Evolutionary conservation across 2,113 vertebrate genomes (phyloP).

Genomic region (Penelope pileata): DNA sequence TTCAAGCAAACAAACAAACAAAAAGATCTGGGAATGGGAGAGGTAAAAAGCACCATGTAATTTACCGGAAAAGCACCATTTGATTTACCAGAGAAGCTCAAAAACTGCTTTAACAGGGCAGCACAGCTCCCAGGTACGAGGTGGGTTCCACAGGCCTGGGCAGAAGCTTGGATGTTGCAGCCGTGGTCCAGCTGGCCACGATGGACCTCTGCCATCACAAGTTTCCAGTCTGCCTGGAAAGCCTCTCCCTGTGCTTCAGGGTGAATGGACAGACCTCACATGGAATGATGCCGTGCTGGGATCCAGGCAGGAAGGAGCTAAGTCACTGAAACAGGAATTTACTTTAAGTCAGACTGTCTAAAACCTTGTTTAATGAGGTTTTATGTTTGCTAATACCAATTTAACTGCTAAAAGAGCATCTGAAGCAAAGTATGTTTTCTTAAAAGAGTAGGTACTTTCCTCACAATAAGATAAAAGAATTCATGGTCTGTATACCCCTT

Average conservation of each 20-base stretch:
- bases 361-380: background rate
- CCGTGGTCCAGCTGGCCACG: rapidly evolving
- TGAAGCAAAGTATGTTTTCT: background rate
- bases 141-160: background rate
- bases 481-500: background rate
- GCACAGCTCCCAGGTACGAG: background rate
- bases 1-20: background rate
- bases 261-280: background rate
- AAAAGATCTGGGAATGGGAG: background rate
- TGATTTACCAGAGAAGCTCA: background rate
- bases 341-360: background rate
- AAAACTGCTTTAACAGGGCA: background rate
- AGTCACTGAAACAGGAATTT: background rate
- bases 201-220: background rate
- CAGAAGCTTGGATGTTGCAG: background rate
- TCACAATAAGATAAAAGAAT: background rate
- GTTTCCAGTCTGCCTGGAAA: background rate
- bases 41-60: background rate
- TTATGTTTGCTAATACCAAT: background rate
- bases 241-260: rapidly evolving
- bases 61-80: background rate
- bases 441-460: background rate
- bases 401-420: background rate
- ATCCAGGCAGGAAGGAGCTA: background rate
- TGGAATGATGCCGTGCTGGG: background rate